Conservation (phyloP, 64 coral and sea anemone species). For the Cladopsammia gracilis region DNA sequence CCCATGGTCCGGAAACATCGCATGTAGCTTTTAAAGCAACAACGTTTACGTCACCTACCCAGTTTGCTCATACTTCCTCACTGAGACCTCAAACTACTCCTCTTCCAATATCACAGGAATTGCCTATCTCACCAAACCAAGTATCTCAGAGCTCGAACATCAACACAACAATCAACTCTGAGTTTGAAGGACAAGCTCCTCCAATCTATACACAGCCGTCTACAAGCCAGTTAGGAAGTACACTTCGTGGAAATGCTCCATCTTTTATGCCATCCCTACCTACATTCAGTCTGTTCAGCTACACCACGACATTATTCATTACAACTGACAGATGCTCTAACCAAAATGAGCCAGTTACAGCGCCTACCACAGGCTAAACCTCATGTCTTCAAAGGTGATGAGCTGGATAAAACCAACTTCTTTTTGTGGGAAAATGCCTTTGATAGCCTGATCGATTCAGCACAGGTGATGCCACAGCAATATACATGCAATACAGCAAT, state of each 20-base stretch:
- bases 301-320: neutral
- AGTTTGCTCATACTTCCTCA: neutral
- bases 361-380: constrained; percentile 73
- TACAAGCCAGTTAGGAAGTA: neutral
- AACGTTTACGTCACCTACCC: neutral
- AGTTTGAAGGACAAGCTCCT: neutral
- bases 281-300: neutral
- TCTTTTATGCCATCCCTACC: constrained; percentile 17
- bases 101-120: too few relatives aligned
- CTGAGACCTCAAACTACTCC: too few relatives aligned
- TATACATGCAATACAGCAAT: too few relatives aligned
- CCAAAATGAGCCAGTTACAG: constrained; percentile 58
- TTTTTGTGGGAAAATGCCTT: constrained; percentile 73
- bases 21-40: neutral
- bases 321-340: constrained; percentile 6
- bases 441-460: constrained; percentile 64
- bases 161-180: neutral
- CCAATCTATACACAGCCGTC: neutral
- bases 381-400: constrained; percentile 47
- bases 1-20: neutral
- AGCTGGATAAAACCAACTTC: constrained; percentile 67
- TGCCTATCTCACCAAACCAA: too few relatives aligned
- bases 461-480: constrained; percentile 38
- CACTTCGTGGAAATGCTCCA: constrained; percentile 26
- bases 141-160: too few relatives aligned